Evolutionary conservation across 23 tunicate genomes (phyloP), one percentile per base, ranked within the genome.

Genomic region (Aplidium turbinatum): DNA sequence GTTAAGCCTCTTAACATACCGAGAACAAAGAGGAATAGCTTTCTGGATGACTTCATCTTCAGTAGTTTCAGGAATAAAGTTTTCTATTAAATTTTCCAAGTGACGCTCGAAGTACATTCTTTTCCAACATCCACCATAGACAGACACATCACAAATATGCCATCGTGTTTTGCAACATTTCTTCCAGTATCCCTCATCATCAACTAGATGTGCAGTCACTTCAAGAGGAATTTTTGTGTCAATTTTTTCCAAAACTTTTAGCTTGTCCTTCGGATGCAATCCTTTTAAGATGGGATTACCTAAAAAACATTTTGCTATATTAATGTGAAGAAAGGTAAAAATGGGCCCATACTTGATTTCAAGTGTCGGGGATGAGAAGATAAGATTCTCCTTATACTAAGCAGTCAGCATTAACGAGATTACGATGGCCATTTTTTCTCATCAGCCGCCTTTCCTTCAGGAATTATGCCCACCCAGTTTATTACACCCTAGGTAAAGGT

Each of bases 161-260:
- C 77, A 85, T 57, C 80, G 80, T 7, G 48, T 46, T 74, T 79
- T 73, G 33, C 91, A 84, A 63, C 97, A 91, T 73, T 92, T 47
- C 35, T 89, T 84, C 99, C 99, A 95, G 35, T 89, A 95, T 1
- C 64, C 60, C 54, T 95, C 91, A 83, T 88, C 96, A 21, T 83
- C 87, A 16, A 95, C 66, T 57, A 88, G 55, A 50, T 89, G 72
- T 4, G 99, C 82, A 18, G 90, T 88, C 0, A 89, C 77, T 26
- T 54, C 42, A 25, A 95, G 47, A 2, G 87, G 87, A 9, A 95
- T 57, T 20, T 79, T 73, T 0, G 84, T 48, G 22, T 54, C 81
- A 22, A 95, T 75, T 61, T 70, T 83, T 30, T 95, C 87, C 36
- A 95, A 68, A 36, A 95, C 96, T 27, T 67, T 75, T 25, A 22